Percentiles rank a stretch among this genome's conserved stretches.
phyloP scores from a whole-genome alignment of 2,113 vertebrate genomes.

The Salvelinus sp. region DNA sequence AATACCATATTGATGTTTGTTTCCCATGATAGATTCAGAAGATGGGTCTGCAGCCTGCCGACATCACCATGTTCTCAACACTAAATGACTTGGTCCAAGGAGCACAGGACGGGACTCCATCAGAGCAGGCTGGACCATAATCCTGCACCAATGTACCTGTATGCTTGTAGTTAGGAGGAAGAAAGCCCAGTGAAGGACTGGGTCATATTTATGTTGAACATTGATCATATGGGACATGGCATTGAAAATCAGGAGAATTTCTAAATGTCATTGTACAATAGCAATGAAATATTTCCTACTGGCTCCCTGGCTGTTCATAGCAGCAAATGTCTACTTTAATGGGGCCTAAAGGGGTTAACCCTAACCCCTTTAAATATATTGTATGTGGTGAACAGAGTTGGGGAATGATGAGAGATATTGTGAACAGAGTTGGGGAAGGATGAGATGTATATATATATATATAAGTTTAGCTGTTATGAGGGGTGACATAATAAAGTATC shows the following conservation, averaged over 20 bases:
- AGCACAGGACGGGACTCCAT: constrained; percentile 79
- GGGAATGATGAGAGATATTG: background rate
- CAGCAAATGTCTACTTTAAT: no score
- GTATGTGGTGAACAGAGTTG: constrained; percentile 20
- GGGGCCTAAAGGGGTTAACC: background rate
- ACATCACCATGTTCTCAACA: constrained; percentile 82
- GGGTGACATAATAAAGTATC: no score
- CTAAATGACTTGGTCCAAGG: constrained; percentile 82
- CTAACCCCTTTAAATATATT: constrained; percentile 16
- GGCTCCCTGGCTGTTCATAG: background rate
- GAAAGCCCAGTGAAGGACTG: background rate
- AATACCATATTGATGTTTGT: constrained; percentile 1
- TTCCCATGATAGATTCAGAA: constrained; percentile 79
- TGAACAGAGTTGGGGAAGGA: constrained; percentile 1
- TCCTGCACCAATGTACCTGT: background rate
- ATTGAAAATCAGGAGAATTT: background rate
- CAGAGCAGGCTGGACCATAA: constrained; percentile 57
- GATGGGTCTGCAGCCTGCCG: constrained; percentile 83
- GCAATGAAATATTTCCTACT: background rate
- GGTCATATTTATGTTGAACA: background rate
- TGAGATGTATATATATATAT: no score
- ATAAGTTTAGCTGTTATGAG: no score
- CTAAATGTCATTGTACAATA: background rate
- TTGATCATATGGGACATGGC: background rate
- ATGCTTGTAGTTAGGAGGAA: background rate